Base-by-base conservation (phyloP, 2,888 invertebrate genomes). In the Druceiella hillmani region DNA sequence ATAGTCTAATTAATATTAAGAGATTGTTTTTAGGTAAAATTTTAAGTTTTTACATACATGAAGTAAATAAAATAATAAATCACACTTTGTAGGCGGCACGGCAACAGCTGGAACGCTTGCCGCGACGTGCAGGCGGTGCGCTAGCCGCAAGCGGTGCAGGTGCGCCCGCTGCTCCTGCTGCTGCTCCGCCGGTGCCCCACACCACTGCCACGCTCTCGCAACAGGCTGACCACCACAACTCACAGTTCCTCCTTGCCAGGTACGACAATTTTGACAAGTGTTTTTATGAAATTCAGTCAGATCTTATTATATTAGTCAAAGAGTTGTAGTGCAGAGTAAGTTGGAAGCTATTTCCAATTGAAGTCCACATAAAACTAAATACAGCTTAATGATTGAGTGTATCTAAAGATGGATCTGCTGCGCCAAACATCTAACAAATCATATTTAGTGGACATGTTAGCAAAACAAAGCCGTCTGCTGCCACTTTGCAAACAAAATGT, bases 71-170 rank as follows among this genome's bases (percentile, higher is more conserved):
- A 16, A 12, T 34, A 30, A 17, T 28, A 12, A 27, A 4, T 33
- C 34, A 40, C 32, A 12, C 11, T 40, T 50, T 51, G 33, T 66
- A 85, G 83, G 86, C 84, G 56, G 85, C 86, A 46, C 81, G 92
- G 49, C 91, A 91, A 67, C 90, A 91, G 64, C 66, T 92, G 57
- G 92, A 93, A 66, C 78, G 92, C 46, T 75, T 91, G 62, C 92
- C 92, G 51, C 79, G 91, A 52, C 80, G 92, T 53, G 82, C 81
- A 52, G 80, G 82, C 36, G 86, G 83, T 57, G 78, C 77, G 43
- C 74, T 78, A 52, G 62, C 69, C 38, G 64, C 74, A 32, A 61
- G 64, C 27, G 64, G 63, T 31, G 72, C 73, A 57, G 68, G 73
- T 61, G 57, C 75, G 59, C 63, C 75, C 56, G 74, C 76, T 53